These are phyloP conservation scores for Vidua macroura DNA, from an alignment of 2,113 vertebrate species.

Conservation along the genomic window DNA sequence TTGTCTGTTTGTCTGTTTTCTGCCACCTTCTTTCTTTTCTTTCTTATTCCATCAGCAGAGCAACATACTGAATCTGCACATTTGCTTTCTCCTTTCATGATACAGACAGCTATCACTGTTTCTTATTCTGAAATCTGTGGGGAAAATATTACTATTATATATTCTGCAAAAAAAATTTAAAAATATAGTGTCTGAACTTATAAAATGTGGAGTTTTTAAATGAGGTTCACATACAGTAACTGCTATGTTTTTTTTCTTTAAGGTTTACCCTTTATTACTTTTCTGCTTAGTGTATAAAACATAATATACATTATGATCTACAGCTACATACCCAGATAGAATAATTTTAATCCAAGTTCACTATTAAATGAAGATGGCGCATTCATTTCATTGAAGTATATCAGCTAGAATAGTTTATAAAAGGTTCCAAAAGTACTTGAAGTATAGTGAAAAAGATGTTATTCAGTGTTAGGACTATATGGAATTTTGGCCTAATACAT, in stretches of 20 bases:
- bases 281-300: neutral
- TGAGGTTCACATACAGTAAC: neutral
- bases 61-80: neutral
- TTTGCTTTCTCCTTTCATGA: neutral
- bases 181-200: neutral
- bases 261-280: neutral
- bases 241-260: neutral
- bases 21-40: neutral
- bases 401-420: neutral
- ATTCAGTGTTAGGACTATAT: neutral
- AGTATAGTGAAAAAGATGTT: neutral
- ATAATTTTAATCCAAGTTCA: neutral
- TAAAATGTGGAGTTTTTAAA: neutral
- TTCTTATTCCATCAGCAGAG: neutral
- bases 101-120: neutral
- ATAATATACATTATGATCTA: neutral
- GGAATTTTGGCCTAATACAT: neutral
- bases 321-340: neutral
- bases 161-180: neutral
- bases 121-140: neutral
- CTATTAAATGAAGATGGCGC: neutral
- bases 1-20: neutral
- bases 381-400: neutral
- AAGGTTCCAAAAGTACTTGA: neutral
- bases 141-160: neutral